Percentiles rank a stretch among this genome's conserved stretches.
Conservation (phyloP, 2,888 invertebrate genomes). For the Pocota personata region DNA sequence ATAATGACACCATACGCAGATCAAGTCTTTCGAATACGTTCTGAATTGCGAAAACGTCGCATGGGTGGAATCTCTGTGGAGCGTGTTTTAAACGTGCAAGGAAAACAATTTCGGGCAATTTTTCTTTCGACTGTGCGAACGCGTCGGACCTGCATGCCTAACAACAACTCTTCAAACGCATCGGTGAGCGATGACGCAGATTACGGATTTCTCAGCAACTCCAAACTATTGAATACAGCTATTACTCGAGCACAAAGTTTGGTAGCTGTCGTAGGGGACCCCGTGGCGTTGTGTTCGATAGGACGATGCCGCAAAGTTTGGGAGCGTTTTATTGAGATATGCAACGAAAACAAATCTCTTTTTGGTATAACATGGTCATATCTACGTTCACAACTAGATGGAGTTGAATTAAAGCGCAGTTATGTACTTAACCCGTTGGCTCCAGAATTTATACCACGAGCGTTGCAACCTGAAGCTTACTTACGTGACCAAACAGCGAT, state of each 20-base stretch:
- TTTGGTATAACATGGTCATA: slow-evolving; percentile 89
- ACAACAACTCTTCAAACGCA: slow-evolving; percentile 76
- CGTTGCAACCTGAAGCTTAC: slow-evolving; percentile 83
- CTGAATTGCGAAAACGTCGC: slow-evolving; percentile 88
- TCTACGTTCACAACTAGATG: slow-evolving; percentile 87
- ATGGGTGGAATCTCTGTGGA: slow-evolving; percentile 91
- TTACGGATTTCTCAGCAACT: slow-evolving; percentile 92
- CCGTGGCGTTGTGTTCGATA: slow-evolving; percentile 90
- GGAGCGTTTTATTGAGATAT: slow-evolving; percentile 90
- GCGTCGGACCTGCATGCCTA: slow-evolving; percentile 87
- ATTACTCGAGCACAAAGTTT: slow-evolving; percentile 92
- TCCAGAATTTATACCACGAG: slow-evolving; percentile 90
- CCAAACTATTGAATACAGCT: slow-evolving; percentile 91
- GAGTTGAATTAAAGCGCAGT: slow-evolving; percentile 89
- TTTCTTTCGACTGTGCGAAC: slow-evolving; percentile 90
- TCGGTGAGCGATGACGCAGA: slow-evolving; percentile 85
- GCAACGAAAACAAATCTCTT: slow-evolving; percentile 88
- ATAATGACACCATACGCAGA: slow-evolving; percentile 94
- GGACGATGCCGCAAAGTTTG: slow-evolving; percentile 92
- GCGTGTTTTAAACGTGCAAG: slow-evolving; percentile 92
- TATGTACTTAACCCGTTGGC: slow-evolving; percentile 92
- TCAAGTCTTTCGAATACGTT: slow-evolving; percentile 90
- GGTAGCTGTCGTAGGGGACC: slow-evolving; percentile 93
- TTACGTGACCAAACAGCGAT: slow-evolving; percentile 82
- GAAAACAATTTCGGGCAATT: slow-evolving; percentile 93